Conservation (phyloP, 2,113 vertebrate species). For the Carassius auratus region DNA sequence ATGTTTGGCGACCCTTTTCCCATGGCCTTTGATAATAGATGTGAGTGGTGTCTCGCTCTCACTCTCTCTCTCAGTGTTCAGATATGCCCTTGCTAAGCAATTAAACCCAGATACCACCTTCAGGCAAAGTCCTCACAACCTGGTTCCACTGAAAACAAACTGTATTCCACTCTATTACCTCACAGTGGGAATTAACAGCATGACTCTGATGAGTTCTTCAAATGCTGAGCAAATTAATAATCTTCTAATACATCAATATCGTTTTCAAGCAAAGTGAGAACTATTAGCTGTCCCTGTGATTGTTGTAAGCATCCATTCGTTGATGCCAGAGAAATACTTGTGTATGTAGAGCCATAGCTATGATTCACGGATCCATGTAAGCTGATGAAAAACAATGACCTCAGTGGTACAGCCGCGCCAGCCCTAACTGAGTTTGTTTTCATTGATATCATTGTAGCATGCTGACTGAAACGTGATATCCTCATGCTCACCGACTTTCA, state of each 20-base stretch:
- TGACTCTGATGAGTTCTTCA: constrained; percentile 19
- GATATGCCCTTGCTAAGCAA: constrained; percentile 42
- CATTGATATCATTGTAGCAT: constrained; percentile 44
- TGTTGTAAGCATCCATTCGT: background rate
- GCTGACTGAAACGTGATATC: constrained; percentile 52
- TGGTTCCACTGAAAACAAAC: constrained; percentile 52
- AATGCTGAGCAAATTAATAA: constrained; percentile 3
- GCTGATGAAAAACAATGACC: constrained; percentile 55
- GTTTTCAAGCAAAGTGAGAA: too few relatives aligned
- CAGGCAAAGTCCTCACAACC: constrained; percentile 54
- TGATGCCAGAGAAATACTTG: background rate
- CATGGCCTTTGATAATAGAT: constrained; percentile 47
- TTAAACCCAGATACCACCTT: constrained; percentile 60
- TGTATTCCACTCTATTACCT: constrained; percentile 49
- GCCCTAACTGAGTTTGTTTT: constrained; percentile 44
- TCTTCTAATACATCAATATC: constrained; percentile 14
- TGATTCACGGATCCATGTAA: constrained; percentile 34
- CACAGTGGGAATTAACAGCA: constrained; percentile 35
- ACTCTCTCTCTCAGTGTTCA: constrained; percentile 36
- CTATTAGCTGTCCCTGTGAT: background rate
- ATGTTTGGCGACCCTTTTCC: constrained; percentile 64
- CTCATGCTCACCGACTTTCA: constrained; percentile 49
- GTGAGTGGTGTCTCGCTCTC: constrained; percentile 58
- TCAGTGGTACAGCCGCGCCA: constrained; percentile 39
- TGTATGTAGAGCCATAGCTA: background rate